These are phyloP conservation scores for Lordiphosa fenestrarum DNA, from an alignment of 2,888 invertebrate species.

Conservation along the genomic window DNA sequence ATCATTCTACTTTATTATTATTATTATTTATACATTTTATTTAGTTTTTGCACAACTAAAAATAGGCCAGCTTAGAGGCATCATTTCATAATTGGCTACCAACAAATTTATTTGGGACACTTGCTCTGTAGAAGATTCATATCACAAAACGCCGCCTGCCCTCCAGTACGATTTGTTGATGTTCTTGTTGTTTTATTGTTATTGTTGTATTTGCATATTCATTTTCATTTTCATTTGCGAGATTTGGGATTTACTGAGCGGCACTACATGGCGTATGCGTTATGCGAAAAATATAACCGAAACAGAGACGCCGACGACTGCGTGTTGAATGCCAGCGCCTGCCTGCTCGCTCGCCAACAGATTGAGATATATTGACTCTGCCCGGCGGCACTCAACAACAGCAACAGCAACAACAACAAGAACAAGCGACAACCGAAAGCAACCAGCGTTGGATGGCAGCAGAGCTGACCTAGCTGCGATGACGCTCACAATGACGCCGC, in stretches of 20 bases:
- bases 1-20: constrained; percentile 29
- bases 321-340: constrained; percentile 32
- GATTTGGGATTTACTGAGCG: constrained; percentile 21
- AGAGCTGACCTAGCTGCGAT: constrained; percentile 10
- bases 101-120: constrained; percentile 32
- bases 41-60: constrained; percentile 40
- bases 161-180: constrained; percentile 3
- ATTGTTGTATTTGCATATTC: constrained; percentile 35
- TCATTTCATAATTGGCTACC: constrained; percentile 22
- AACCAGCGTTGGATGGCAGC: constrained; percentile 36
- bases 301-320: constrained; percentile 30
- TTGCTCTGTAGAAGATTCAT: constrained; percentile 71
- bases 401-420: constrained; percentile 26
- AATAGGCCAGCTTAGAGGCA: constrained; percentile 25
- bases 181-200: constrained; percentile 1
- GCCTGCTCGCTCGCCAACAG: constrained; percentile 59
- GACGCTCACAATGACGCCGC: constrained; percentile 14
- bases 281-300: constrained; percentile 28
- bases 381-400: constrained; percentile 24
- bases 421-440: constrained; percentile 7
- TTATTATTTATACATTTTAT: constrained; percentile 14
- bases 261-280: constrained; percentile 61
- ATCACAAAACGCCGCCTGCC: constrained; percentile 14
- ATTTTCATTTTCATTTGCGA: constrained; percentile 27
- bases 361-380: constrained; percentile 61